phyloP scores from a whole-genome alignment of 2,888 invertebrate species.

The Rhamnusium bicolor region DNA sequence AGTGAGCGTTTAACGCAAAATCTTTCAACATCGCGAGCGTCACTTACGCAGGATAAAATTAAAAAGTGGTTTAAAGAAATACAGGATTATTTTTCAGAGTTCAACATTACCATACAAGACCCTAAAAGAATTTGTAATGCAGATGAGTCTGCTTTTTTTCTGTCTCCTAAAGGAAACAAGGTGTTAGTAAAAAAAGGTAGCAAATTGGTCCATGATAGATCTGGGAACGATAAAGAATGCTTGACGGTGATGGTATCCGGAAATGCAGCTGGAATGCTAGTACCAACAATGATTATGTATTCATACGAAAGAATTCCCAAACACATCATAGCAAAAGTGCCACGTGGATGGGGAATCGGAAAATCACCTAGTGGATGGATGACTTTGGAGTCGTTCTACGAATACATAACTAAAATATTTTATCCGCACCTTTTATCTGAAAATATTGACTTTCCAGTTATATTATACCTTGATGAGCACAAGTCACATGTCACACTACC shows the following conservation, averaged over 20 bases:
- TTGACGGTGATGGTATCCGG: conserved; percentile 10
- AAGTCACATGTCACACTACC: conserved; percentile 15
- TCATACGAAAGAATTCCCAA: conserved; percentile 25
- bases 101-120: conserved; percentile 38
- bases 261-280: conserved; percentile 5
- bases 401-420: conserved; percentile 44
- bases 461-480: conserved; percentile 28
- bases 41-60: neutral
- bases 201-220: conserved; percentile 18
- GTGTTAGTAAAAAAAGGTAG: neutral
- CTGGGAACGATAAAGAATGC: conserved; percentile 28
- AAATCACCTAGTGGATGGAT: conserved; percentile 41
- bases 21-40: neutral
- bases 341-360: conserved; percentile 40
- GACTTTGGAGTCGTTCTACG: conserved; percentile 36
- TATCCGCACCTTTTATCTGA: conserved; percentile 22
- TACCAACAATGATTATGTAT: neutral
- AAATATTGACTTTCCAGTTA: conserved; percentile 6
- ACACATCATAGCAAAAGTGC: neutral
- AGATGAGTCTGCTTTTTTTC: conserved; percentile 33
- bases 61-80: neutral
- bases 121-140: conserved; percentile 33
- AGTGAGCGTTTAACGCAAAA: conserved; percentile 31
- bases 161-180: conserved; percentile 25
- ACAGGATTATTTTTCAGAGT: neutral